phyloP scores from a whole-genome alignment of 2,113 vertebrate genomes.

The Eulacestoma nigropectus region DNA sequence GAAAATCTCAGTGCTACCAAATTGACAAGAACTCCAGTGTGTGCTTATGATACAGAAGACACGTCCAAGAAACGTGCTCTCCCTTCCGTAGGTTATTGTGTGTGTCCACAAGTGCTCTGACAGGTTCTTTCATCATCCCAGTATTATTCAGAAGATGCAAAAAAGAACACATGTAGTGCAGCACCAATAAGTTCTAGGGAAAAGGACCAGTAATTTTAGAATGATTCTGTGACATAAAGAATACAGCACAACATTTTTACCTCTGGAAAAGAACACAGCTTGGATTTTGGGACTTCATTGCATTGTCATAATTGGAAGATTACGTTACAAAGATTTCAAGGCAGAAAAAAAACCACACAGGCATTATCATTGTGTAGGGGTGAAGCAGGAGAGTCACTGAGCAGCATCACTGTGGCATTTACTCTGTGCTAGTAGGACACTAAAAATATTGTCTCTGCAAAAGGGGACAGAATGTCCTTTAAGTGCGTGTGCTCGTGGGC shows the following conservation, averaged over 20 bases:
- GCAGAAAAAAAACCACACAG: not conserved
- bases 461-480: conserved; percentile 66
- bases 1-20: not conserved
- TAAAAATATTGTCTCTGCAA: conserved; percentile 63
- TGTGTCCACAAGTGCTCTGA: not conserved
- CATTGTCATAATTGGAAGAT: not conserved
- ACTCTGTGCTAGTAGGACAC: conserved; percentile 50
- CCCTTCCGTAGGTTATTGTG: not conserved
- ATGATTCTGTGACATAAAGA: not conserved
- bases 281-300: not conserved
- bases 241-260: not conserved
- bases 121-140: not conserved
- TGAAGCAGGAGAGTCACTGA: conserved; percentile 32
- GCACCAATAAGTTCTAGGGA: not conserved
- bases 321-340: not conserved
- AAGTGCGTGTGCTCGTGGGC: conserved; percentile 39
- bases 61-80: not conserved
- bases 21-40: not conserved
- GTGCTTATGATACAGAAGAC: not conserved
- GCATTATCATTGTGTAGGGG: conserved; percentile 11
- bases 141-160: not conserved
- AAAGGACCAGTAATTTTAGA: not conserved
- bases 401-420: conserved; percentile 47
- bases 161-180: not conserved
- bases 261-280: not conserved